phyloP scores from a whole-genome alignment of 2,797 vertebrate species.

The Macrochelys suwanniensis region DNA sequence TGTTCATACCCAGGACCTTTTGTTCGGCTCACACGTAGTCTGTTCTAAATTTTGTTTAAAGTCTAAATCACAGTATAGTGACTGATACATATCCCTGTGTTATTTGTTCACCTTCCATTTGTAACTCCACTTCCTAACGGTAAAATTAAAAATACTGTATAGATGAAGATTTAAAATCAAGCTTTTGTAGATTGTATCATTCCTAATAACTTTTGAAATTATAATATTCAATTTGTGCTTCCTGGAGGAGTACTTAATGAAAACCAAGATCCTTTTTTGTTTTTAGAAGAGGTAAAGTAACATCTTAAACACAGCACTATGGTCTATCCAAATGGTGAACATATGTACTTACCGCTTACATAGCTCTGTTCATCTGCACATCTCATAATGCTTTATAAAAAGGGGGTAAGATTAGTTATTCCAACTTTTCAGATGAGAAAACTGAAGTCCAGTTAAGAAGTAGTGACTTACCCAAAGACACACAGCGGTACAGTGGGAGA shows the following conservation, averaged over 20 bases:
- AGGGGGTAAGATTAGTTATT: background rate
- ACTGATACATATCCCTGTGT: background rate
- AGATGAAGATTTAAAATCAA: background rate
- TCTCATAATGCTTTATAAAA: background rate
- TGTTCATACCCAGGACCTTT: background rate
- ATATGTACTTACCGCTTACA: background rate
- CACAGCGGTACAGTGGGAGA: background rate
- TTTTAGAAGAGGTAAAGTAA: background rate
- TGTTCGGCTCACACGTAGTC: background rate
- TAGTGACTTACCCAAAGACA: background rate
- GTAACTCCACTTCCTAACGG: background rate
- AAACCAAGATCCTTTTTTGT: background rate
- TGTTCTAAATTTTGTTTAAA: background rate
- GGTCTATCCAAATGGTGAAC: background rate
- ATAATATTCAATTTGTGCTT: background rate
- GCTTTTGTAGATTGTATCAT: background rate
- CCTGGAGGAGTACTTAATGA: background rate
- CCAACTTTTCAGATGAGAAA: background rate
- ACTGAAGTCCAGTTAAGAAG: background rate
- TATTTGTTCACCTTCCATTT: background rate
- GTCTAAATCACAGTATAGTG: background rate
- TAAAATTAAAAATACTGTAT: background rate
- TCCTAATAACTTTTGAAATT: background rate
- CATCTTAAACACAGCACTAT: background rate
- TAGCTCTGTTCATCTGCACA: background rate